Evolutionary conservation across 2,888 invertebrate genomes (phyloP), one percentile per base, ranked within the genome.

Genomic region (Cynaeus angustus): DNA sequence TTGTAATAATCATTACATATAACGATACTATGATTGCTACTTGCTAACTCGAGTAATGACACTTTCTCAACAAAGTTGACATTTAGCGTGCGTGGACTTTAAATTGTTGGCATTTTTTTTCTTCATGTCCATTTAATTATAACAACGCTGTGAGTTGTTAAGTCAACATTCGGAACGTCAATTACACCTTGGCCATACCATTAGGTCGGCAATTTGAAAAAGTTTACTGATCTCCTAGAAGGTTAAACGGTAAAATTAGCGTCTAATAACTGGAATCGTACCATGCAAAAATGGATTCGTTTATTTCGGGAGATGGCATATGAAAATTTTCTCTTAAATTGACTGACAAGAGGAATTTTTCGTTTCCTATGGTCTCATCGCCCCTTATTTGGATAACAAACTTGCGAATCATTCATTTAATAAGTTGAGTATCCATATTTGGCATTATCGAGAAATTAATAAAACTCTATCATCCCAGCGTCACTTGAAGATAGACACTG

Each of bases 191-290:
- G 56, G 13, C 41, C 26, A 21, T 2, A 56, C 41, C 26, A 43
- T 26, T 55, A 38, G 14, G 52, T 52, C 52, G 52, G 38, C 38
- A 55, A 38, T 38, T 56, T 43, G 0, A 41, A 56, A 55, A 41
- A 56, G 56, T 56, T 56, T 56, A 56, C 43, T 56, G 56, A 56
- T 56, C 56, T 41, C 43, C 26, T 56, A 56, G 56, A 56, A 56
- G 56, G 56, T 56, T 56, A 56, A 56, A 55, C 38, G 10, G 55
- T 55, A 55, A 55, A 55, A 56, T 41, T 56, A 56, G 43, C 56
- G 41, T 43, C 43, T 56, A 56, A 43, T 56, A 16, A 28, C 56
- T 43, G 41, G 41, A 41, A 43, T 56, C 43, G 41, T 56, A 41
- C 56, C 56, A 56, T 56, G 21, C 37, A 21, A 55, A 55, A 55